A percentile compares a stretch with the other conserved stretches of the same genome.
Evolutionary conservation across 2,113 vertebrate genomes (phyloP).

Genomic region (Tyrannus savana): DNA sequence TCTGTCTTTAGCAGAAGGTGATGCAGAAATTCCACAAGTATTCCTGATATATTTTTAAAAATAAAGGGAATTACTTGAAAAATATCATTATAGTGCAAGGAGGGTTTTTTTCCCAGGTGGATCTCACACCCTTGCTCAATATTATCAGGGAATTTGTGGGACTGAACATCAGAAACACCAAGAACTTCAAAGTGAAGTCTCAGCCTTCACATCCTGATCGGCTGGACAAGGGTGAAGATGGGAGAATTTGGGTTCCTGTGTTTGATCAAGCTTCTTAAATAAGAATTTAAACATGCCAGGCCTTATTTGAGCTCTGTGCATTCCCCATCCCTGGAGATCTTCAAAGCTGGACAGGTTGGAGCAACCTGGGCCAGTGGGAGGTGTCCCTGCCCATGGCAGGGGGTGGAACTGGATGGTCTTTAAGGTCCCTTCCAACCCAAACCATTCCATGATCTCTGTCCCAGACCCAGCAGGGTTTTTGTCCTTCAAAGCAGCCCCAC

Average conservation of each 20-base stretch:
- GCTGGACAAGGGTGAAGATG: neutral
- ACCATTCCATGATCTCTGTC: neutral
- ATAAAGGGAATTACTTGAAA: neutral
- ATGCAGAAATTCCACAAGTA: neutral
- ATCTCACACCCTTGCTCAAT: neutral
- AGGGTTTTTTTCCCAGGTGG: neutral
- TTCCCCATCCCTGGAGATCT: neutral
- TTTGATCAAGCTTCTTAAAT: neutral
- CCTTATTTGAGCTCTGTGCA: neutral
- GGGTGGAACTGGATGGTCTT: rapidly evolving
- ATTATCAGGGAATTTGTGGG: neutral
- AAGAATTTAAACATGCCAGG: neutral
- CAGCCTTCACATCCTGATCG: neutral
- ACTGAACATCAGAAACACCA: rapidly evolving
- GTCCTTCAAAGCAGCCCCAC: neutral
- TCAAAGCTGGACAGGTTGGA: neutral
- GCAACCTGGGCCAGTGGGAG: neutral
- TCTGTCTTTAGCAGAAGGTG: neutral
- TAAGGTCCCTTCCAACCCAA: neutral
- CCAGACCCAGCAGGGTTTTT: neutral
- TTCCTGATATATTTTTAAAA: neutral
- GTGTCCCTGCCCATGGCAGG: neutral
- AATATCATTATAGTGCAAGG: neutral
- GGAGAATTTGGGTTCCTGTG: neutral
- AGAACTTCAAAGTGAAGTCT: neutral